Conservation (phyloP, 2,888 invertebrate genomes). For the Lymantria dispar region DNA sequence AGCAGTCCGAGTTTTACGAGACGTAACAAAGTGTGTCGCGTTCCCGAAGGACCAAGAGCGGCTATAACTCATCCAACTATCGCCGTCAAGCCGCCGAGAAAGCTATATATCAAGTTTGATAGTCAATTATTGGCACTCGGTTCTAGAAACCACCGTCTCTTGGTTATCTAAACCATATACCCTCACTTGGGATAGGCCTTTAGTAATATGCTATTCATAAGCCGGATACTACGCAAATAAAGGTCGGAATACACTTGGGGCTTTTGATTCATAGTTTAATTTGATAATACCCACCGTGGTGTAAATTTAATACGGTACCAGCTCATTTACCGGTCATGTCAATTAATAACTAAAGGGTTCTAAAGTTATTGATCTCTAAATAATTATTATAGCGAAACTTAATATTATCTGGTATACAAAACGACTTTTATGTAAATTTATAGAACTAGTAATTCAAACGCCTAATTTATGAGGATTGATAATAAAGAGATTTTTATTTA, state of each 20-base stretch:
- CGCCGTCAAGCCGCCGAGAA: constrained; percentile 65
- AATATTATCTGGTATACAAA: too few species aligned
- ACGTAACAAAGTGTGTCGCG: constrained; percentile 54
- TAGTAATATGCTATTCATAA: constrained; percentile 65
- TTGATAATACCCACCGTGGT: constrained; percentile 42
- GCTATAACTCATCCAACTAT: constrained; percentile 74
- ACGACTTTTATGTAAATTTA: too few species aligned
- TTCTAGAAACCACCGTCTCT: constrained; percentile 63
- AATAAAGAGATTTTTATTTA: too few species aligned
- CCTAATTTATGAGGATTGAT: too few species aligned
- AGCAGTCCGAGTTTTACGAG: constrained; percentile 43
- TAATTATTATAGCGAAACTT: too few species aligned
- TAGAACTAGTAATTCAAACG: too few species aligned
- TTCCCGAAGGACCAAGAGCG: constrained; percentile 54
- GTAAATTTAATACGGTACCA: constrained; percentile 39
- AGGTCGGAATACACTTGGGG: constrained; percentile 40
- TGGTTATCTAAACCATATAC: constrained; percentile 60
- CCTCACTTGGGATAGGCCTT: constrained; percentile 47
- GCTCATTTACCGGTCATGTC: constrained; percentile 23
- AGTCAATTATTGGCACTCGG: constrained; percentile 79
- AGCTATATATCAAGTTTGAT: constrained; percentile 78
- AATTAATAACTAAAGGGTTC: constrained; percentile 34
- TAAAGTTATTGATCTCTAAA: constrained; percentile 42
- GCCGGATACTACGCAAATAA: constrained; percentile 46
- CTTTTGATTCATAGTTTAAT: constrained; percentile 49